Base-by-base conservation (phyloP, 2,888 invertebrate genomes). In the Tryphoninae sp. region DNA sequence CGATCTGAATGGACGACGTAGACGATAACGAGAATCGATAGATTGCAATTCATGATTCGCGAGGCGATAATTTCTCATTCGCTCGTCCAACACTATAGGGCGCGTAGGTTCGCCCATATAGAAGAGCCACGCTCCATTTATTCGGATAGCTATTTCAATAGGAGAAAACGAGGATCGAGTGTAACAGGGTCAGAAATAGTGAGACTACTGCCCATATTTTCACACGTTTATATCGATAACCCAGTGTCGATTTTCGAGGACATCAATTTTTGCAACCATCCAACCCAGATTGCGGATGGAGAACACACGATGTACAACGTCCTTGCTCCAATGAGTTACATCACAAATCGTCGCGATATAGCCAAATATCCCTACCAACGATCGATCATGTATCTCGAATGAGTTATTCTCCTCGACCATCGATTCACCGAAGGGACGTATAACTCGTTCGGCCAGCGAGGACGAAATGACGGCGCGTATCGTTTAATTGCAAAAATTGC, bases 11-110 rank as follows among this genome's bases (percentile, higher is more conserved):
- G 26, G 69, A 22, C 23, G 23, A 53, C 16, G 16, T 58, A n/a
- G 58, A 45, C 69, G 61, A 59, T 59, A 61, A 49, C 49, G 6
- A 42, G 2, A 2, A 51, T 72, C 71, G 71, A 72, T 72, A 61
- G 22, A 61, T 72, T 49, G 55, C 55, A 58, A 69, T 55, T 69
- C 22, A 33, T 42, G 23, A 42, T 26, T 16, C 59, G 22, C 33
- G 23, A 33, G 11, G 33, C 19, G 22, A 33, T 33, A 33, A 49
- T 53, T 33, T 33, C 42, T 61, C 49, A 23, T 2, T 33, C 13
- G 40, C 2, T 40, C 16, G 8, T 33, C 33, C 19, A 33, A 19
- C 11, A 11, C 33, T 72, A 33, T 51, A 49, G 19, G 33, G 6
- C 33, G 33, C 33, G 33, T 33, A 49, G 13, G 51, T 51, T 13